These are phyloP conservation scores for Coryphaenoides rupestris DNA, from an alignment of 2,113 vertebrate species.

Conservation along the genomic window DNA sequence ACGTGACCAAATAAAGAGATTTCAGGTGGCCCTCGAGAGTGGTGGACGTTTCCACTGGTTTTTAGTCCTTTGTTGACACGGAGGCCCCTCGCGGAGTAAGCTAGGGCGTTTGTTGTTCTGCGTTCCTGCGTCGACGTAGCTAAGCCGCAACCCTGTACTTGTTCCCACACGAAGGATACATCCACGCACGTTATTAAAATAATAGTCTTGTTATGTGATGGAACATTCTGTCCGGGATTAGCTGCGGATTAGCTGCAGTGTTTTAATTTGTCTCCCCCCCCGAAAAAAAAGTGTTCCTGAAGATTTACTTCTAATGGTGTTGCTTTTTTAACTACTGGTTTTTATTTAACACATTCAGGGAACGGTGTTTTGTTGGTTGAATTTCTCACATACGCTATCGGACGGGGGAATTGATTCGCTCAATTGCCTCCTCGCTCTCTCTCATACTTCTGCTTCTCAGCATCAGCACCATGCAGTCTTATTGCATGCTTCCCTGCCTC, in stretches of 20 bases:
- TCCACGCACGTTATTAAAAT: conserved; percentile 39
- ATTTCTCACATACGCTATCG: no score
- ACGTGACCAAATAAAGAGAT: conserved; percentile 60
- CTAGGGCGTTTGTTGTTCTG: conserved; percentile 50
- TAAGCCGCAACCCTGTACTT: conserved; percentile 46
- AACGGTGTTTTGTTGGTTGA: no score
- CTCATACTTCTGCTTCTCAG: no score
- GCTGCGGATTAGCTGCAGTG: conserved; percentile 1
- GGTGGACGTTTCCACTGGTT: conserved; percentile 28
- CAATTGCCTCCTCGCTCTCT: no score
- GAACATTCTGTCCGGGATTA: not conserved
- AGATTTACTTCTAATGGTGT: no score
- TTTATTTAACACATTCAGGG: no score
- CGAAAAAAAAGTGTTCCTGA: no score
- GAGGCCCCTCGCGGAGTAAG: conserved; percentile 15
- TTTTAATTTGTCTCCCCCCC: no score
- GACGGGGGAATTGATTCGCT: no score
- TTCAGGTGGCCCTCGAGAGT: conserved; percentile 14
- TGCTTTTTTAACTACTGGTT: conserved; percentile 1
- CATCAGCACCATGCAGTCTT: no score
- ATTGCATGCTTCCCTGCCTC: conserved; percentile 18
- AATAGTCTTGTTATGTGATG: conserved; percentile 31
- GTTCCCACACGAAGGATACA: conserved; percentile 45
- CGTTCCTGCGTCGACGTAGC: conserved; percentile 37
- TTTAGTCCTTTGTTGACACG: conserved; percentile 40